Conservation (phyloP, 2,797 vertebrate genomes). For the Valencia hispanica region DNA sequence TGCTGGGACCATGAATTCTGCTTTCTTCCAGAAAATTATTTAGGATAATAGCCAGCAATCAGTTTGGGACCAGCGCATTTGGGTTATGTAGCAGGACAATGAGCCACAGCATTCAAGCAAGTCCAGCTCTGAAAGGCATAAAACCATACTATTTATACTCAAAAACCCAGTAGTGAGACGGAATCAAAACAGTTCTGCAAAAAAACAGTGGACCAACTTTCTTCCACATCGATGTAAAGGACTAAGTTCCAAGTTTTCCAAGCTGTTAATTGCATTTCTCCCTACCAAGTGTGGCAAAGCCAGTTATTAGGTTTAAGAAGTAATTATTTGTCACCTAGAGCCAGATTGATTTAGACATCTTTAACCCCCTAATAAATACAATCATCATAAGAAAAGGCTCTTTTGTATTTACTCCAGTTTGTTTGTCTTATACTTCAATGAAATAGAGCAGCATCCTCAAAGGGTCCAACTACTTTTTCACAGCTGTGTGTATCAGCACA, state of each 20-base stretch:
- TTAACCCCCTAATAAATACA: neutral
- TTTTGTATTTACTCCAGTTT: neutral
- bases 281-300: neutral
- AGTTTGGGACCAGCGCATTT: too few relatives aligned
- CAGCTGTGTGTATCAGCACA: neutral
- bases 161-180: neutral
- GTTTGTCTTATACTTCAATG: neutral
- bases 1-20: too few relatives aligned
- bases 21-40: too few relatives aligned
- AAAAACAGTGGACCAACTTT: neutral
- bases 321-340: neutral
- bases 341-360: neutral
- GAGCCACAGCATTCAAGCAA: too few relatives aligned
- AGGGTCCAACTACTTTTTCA: neutral
- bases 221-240: neutral
- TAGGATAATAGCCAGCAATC: too few relatives aligned
- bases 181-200: neutral
- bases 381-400: neutral
- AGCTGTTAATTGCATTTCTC: too few relatives aligned
- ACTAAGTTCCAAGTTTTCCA: neutral
- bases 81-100: too few relatives aligned
- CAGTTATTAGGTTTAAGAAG: neutral
- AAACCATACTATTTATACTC: neutral
- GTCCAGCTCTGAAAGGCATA: too few relatives aligned
- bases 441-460: neutral